Evolutionary conservation across 1,140 invertebrate genomes (phyloP).

Genomic region (Micrasema minimum): DNA sequence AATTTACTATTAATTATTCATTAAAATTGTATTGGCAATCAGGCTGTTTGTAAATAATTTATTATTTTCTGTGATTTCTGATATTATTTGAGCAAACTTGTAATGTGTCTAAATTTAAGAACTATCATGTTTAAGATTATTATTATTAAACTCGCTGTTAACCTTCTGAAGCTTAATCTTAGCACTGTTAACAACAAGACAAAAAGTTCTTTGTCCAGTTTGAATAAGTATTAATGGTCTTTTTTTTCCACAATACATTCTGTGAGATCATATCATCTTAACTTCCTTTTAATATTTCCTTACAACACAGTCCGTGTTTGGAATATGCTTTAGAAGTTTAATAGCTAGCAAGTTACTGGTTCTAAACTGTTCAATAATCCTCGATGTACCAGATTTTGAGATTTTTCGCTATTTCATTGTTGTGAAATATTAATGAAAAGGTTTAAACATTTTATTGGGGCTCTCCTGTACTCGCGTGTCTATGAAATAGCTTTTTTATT

Average conservation of each 20-base stretch:
- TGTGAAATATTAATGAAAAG: constrained; percentile 6
- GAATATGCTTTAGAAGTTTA: no score
- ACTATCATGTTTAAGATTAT: constrained; percentile 3
- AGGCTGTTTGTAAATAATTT: constrained; percentile 37
- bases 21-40: constrained; percentile 29
- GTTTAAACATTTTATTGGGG: constrained; percentile 6
- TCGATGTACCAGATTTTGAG: constrained; percentile 4
- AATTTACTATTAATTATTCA: constrained; percentile 35
- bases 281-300: no score
- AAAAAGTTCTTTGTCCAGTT: no score
- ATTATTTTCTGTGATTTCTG: constrained; percentile 35
- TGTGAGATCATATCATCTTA: no score
- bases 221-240: no score
- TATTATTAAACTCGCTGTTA: neutral
- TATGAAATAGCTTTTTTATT: constrained; percentile 13
- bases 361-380: constrained; percentile 5
- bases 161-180: no score
- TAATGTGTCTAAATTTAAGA: constrained; percentile 16
- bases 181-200: no score
- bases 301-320: no score
- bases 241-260: no score
- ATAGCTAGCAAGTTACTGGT: no score
- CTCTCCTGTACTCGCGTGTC: constrained; percentile 17
- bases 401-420: neutral
- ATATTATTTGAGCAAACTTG: constrained; percentile 39